Evolutionary conservation across 2,113 vertebrate species (phyloP).

Genomic region (Poicephalus meyeri): DNA sequence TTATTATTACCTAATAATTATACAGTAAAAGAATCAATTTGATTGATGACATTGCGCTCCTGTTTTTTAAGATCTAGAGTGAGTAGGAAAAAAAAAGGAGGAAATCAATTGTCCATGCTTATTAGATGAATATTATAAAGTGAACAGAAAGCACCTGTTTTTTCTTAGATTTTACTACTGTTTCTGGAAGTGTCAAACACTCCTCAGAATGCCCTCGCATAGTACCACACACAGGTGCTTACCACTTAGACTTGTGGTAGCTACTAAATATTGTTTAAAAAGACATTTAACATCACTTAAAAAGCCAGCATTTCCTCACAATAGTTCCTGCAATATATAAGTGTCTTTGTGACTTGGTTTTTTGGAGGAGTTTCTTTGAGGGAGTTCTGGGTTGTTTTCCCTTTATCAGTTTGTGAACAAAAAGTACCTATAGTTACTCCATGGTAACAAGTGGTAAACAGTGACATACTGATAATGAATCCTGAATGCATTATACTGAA

Average conservation of each 20-base stretch:
- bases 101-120: neutral
- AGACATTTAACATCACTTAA: neutral
- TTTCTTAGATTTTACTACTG: neutral
- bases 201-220: accelerated
- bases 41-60: neutral
- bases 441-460: neutral
- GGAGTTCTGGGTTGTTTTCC: accelerated
- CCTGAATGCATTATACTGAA: neutral
- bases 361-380: neutral
- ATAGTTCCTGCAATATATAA: neutral
- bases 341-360: accelerated
- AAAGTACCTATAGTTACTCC: neutral
- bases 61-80: neutral
- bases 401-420: neutral
- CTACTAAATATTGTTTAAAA: neutral
- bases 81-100: neutral
- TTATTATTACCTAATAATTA: neutral
- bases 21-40: neutral
- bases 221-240: accelerated
- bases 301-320: neutral
- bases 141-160: neutral
- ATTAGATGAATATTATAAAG: neutral
- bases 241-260: neutral
- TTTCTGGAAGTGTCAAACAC: neutral
- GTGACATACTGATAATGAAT: neutral